These are phyloP conservation scores for Zoanthus gigantus DNA, from an alignment of 92 coral and sea anemone species.

Conservation along the genomic window DNA sequence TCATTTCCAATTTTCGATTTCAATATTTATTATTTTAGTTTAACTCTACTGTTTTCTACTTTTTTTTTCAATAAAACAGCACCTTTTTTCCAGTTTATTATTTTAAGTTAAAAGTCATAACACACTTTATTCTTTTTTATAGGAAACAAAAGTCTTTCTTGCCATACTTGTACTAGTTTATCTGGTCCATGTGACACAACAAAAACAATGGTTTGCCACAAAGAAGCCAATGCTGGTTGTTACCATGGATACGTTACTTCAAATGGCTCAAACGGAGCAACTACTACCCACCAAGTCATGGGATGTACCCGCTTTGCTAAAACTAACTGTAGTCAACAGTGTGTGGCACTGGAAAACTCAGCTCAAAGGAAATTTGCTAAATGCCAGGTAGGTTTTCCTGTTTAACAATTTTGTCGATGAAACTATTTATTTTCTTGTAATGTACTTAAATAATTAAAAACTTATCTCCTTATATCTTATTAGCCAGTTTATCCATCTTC, in stretches of 20 bases:
- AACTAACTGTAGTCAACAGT: conserved; percentile 25
- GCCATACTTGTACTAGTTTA: neutral
- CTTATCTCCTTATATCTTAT: too few species aligned
- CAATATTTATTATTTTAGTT: too few species aligned
- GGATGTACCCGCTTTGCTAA: neutral
- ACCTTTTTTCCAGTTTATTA: too few species aligned
- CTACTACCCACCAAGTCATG: neutral
- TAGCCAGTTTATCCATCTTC: too few species aligned
- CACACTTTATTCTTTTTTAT: neutral
- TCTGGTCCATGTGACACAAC: conserved; percentile 5
- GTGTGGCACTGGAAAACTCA: neutral
- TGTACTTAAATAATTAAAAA: too few species aligned
- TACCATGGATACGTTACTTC: conserved; percentile 17
- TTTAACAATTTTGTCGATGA: too few species aligned
- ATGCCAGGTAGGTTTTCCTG: conserved; percentile 13
- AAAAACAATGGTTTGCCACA: neutral
- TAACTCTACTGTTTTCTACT: too few species aligned
- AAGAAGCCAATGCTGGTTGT: conserved; percentile 4
- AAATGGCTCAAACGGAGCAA: neutral
- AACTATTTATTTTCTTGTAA: too few species aligned
- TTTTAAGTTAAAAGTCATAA: neutral
- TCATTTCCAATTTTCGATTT: too few species aligned
- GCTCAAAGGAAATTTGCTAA: neutral
- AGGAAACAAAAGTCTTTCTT: conserved; percentile 6
- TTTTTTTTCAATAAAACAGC: too few species aligned